These are phyloP conservation scores for Dendrophyllia cribrosa DNA, from an alignment of 64 coral and sea anemone genomes.

Conservation along the genomic window DNA sequence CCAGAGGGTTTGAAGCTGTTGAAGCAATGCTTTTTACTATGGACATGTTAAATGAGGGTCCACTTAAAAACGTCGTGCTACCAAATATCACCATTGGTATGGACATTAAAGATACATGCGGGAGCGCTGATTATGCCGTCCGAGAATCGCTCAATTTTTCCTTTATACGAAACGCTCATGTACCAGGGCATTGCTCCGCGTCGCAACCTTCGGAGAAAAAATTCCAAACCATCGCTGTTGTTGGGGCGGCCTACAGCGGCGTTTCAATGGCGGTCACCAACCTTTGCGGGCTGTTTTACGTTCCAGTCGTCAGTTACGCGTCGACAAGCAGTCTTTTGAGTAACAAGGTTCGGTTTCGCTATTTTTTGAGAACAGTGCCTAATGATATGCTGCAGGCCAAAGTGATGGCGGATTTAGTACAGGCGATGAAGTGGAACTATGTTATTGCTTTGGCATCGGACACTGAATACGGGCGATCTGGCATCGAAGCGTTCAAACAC, in stretches of 20 bases:
- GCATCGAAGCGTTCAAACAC: slow-evolving; percentile 88
- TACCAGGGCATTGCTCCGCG: slow-evolving; percentile 54
- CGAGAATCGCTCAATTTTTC: slow-evolving; percentile 87
- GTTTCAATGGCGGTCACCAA: slow-evolving; percentile 94
- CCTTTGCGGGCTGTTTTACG: slow-evolving; percentile 85
- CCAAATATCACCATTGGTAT: slow-evolving; percentile 90
- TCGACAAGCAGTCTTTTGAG: slow-evolving; percentile 84
- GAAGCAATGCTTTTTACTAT: slow-evolving; percentile 88
- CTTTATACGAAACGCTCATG: slow-evolving; percentile 78
- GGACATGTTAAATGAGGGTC: slow-evolving; percentile 86
- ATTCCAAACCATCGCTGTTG: slow-evolving; percentile 73
- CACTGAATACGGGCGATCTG: slow-evolving; percentile 84
- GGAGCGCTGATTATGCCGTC: slow-evolving; percentile 77
- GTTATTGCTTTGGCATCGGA: slow-evolving; percentile 84
- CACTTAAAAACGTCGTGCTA: slow-evolving; percentile 68
- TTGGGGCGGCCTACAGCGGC: slow-evolving; percentile 82
- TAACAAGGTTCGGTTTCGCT: slow-evolving; percentile 81
- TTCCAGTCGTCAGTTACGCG: slow-evolving; percentile 85
- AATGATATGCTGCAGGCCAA: slow-evolving; percentile 88
- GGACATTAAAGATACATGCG: slow-evolving; percentile 91
- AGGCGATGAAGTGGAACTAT: slow-evolving; percentile 88
- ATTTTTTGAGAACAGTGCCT: slow-evolving; percentile 85
- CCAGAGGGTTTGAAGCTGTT: slow-evolving; percentile 86
- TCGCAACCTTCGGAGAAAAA: background rate
- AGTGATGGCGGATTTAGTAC: slow-evolving; percentile 88